Conservation (phyloP, 2,113 vertebrate genomes). For the Halcyon senegalensis region DNA sequence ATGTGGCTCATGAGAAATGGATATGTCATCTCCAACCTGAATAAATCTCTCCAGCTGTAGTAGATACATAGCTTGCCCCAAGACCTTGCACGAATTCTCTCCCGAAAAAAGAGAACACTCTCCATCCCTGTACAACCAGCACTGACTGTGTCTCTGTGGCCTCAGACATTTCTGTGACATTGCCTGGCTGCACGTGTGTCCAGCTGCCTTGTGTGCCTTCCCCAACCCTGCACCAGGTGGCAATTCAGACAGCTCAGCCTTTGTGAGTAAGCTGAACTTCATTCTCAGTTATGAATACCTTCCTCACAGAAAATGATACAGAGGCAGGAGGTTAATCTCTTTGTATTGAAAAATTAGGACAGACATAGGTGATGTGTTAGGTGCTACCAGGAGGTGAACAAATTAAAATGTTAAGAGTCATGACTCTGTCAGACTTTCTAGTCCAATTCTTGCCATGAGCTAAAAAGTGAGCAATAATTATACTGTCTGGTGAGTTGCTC, state of each 20-base stretch:
- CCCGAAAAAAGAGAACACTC: not conserved
- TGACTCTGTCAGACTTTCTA: not conserved
- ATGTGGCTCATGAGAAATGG: not conserved
- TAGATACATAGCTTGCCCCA: not conserved
- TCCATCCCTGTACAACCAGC: not conserved
- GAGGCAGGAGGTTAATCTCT: not conserved
- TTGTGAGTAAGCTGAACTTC: not conserved
- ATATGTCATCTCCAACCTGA: not conserved
- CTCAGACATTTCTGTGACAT: not conserved
- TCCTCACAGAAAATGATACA: not conserved
- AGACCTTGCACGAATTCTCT: not conserved
- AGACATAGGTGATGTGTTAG: not conserved
- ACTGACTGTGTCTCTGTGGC: not conserved
- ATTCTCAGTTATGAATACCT: not conserved
- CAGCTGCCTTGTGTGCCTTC: not conserved
- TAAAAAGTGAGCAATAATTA: not conserved
- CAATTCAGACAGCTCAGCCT: not conserved
- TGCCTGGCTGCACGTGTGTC: rapidly evolving
- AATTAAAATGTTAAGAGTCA: slow-evolving; percentile 3
- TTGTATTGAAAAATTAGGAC: not conserved
- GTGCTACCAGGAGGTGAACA: not conserved
- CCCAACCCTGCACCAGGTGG: too few species aligned
- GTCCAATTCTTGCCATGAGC: slow-evolving; percentile 26
- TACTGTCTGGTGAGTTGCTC: not conserved
- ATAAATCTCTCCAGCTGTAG: not conserved